Conservation (phyloP, 2,113 vertebrate species). For the Himantopus leucocephalus region DNA sequence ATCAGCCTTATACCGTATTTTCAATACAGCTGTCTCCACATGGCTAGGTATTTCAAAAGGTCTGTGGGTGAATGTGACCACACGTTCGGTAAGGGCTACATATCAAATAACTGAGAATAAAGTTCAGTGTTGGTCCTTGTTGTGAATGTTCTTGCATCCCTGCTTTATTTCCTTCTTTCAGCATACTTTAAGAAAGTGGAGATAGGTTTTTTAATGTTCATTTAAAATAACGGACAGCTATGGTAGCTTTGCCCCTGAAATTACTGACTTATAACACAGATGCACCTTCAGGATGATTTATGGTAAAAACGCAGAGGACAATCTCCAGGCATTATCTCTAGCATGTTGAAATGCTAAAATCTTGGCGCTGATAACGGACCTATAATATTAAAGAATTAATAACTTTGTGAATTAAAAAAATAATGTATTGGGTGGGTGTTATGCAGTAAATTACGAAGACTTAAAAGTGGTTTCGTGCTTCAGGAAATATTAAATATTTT, state of each 20-base stretch:
- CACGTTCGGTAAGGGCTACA: rapidly evolving
- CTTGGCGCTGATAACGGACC: neutral
- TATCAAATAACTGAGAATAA: neutral
- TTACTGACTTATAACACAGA: neutral
- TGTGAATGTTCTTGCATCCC: neutral
- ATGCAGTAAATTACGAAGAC: neutral
- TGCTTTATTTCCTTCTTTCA: neutral
- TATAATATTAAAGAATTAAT: neutral
- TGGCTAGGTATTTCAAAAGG: neutral
- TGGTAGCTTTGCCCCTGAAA: neutral
- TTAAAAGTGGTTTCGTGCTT: neutral
- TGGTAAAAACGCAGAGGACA: neutral
- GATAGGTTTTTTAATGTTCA: rapidly evolving
- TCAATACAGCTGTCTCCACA: neutral
- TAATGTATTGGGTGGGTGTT: neutral
- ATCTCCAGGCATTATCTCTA: neutral
- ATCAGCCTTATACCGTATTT: neutral
- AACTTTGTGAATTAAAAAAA: neutral
- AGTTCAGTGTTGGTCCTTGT: neutral
- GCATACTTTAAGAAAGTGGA: neutral
- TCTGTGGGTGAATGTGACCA: neutral
- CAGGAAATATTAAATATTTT: neutral
- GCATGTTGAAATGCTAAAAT: neutral
- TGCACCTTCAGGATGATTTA: neutral
- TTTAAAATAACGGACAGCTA: neutral